Conservation (phyloP, 2,888 invertebrate genomes). For the Anthophora plumipes region DNA sequence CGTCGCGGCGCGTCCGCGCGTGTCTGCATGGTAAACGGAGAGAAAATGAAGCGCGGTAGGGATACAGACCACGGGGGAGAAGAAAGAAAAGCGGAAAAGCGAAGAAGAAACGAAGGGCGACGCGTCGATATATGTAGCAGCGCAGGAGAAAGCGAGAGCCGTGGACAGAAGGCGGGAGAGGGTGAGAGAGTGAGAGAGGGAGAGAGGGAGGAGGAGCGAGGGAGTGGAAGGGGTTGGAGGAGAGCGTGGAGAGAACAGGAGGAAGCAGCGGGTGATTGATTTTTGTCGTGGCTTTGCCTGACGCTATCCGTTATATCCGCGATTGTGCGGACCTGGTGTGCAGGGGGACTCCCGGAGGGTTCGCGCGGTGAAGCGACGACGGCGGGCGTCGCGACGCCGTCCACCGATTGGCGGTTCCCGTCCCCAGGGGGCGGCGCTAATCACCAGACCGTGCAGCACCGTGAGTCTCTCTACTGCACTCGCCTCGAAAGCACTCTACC, state of each 20-base stretch:
- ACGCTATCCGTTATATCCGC: conserved; percentile 76
- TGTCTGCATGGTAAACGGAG: no score
- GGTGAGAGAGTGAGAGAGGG: conserved; percentile 30
- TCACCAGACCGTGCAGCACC: conserved; percentile 84
- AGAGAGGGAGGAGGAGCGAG: conserved; percentile 36
- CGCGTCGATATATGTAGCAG: no score
- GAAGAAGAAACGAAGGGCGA: conserved; percentile 19
- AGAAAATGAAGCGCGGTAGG: conserved; percentile 22
- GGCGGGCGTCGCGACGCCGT: conserved; percentile 84
- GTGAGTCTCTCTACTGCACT: conserved; percentile 81
- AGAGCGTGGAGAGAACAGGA: conserved; percentile 57
- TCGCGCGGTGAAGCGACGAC: conserved; percentile 77
- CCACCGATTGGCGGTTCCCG: conserved; percentile 83
- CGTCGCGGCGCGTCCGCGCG: no score
- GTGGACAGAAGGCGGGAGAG: conserved; percentile 15
- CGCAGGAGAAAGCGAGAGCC: conserved; percentile 9
- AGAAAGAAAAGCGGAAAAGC: conserved; percentile 29
- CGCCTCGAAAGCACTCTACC: conserved; percentile 82
- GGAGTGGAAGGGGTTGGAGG: conserved; percentile 17
- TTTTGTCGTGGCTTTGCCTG: conserved; percentile 84
- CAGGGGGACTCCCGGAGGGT: conserved; percentile 67
- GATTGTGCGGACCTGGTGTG: conserved; percentile 68
- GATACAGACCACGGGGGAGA: conserved; percentile 13
- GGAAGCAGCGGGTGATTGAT: conserved; percentile 83
- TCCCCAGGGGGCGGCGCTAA: conserved; percentile 84